Evolutionary conservation across 2,888 invertebrate species (phyloP), one percentile per base, ranked within the genome.

Genomic region (Sinodicranocentrus sp.): DNA sequence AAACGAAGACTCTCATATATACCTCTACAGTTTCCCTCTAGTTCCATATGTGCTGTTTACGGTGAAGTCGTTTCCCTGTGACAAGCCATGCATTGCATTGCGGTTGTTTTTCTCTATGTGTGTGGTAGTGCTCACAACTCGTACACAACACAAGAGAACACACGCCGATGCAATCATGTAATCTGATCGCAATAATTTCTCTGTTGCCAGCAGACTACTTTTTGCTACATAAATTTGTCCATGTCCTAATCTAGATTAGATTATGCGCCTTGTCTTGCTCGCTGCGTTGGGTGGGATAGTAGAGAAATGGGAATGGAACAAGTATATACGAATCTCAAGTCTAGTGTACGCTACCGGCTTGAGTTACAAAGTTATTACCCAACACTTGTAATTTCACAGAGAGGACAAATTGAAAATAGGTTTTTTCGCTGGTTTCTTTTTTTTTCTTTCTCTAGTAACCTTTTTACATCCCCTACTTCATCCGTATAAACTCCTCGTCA

Each of bases 161-260:
- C 61, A 73, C 67, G 65, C 21, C 48, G 59, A 82, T 75, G 82
- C 73, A 70, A 75, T 82, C 75, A 75, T 75, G 75, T 82, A 75
- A 82, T 82, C 82, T 75, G 82, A 82, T 82, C 82, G 70, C 75
- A 82, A 82, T 82, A 82, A 82, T 75, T 82, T 82, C 75, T 59
- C 68, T 68, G 80, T 73, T 80, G 82, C 82, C 82, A 75, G 75
- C 82, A 59, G 82, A 72, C 73, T 82, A 82, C 75, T 82, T 82
- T 82, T 73, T 68, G 82, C 73, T 68, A 82, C 82, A 82, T 82
- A 82, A 82, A 82, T 82, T 82, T 82, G 82, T 82, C 71, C 82
- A 75, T 57, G 82, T 82, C 82, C 82, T 73, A 82, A 82, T 82
- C 82, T 82, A 82, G 82, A 82, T 82, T 82, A 82, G 82, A 82